Percentiles rank a stretch among this genome's conserved stretches.
Conservation (phyloP, 2,797 vertebrate genomes). For the Amblyraja radiata region DNA sequence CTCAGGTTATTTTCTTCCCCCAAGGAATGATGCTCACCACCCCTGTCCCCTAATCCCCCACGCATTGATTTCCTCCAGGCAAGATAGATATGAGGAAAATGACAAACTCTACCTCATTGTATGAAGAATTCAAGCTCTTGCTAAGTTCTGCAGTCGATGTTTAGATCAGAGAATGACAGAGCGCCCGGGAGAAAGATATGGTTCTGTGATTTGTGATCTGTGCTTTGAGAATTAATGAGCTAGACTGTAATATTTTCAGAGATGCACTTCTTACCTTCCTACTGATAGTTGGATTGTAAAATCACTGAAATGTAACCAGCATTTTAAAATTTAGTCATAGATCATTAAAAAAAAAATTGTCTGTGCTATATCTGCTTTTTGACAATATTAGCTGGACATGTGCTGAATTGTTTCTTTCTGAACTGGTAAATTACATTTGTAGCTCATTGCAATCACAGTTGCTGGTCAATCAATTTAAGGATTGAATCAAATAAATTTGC, state of each 20-base stretch:
- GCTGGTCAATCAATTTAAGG: background rate
- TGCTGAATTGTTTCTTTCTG: background rate
- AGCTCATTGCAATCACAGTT: background rate
- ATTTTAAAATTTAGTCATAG: slow-evolving; percentile 19
- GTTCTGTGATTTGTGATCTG: background rate
- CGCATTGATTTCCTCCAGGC: background rate
- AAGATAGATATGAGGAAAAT: background rate
- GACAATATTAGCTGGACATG: background rate
- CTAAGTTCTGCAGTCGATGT: background rate
- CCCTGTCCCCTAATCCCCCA: no score
- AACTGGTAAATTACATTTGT: background rate
- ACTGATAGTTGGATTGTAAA: slow-evolving; percentile 11
- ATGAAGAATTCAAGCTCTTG: background rate
- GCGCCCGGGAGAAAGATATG: background rate
- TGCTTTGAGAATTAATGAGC: slow-evolving; percentile 28
- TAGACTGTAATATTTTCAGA: background rate
- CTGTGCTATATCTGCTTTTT: background rate
- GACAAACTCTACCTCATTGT: background rate
- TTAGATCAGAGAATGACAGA: background rate
- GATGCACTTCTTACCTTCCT: background rate
- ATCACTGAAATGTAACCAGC: background rate
- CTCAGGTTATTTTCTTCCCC: background rate
- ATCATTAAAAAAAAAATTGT: background rate
- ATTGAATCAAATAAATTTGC: slow-evolving; percentile 11
- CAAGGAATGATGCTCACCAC: background rate